These are phyloP conservation scores for Thunnus thynnus DNA, from an alignment of 2,113 vertebrate genomes.

Conservation along the genomic window DNA sequence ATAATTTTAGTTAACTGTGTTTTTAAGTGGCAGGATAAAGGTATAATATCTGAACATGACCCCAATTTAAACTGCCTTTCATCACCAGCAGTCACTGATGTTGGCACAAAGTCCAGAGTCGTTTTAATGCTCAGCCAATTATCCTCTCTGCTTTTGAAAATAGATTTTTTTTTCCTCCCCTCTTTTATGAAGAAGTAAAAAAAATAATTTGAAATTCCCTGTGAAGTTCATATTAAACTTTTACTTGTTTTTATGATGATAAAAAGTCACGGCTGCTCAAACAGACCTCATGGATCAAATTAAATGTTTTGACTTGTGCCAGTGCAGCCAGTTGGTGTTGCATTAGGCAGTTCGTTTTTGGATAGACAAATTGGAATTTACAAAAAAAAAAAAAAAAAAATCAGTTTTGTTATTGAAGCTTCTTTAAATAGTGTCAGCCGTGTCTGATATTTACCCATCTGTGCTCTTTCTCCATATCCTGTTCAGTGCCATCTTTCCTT, in stretches of 20 bases:
- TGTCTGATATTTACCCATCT: conserved; percentile 75
- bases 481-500: conserved; percentile 65
- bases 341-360: conserved; percentile 36
- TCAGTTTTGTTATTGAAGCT: conserved; percentile 44
- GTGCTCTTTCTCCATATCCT: conserved; percentile 62
- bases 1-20: conserved; percentile 46
- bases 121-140: conserved; percentile 69
- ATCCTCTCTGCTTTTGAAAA: conserved; percentile 60
- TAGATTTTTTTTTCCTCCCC: conserved; percentile 25
- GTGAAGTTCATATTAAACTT: conserved; percentile 65
- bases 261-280: conserved; percentile 34
- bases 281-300: conserved; percentile 42
- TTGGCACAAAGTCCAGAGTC: conserved; percentile 65
- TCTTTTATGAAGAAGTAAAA: conserved; percentile 52
- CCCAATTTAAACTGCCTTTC: conserved; percentile 70
- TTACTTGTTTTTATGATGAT: conserved; percentile 62
- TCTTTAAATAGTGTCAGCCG: conserved; percentile 63
- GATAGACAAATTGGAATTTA: conserved; percentile 48
- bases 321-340: conserved; percentile 31
- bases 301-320: conserved; percentile 44
- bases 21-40: conserved; percentile 61
- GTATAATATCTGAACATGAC: conserved; percentile 66
- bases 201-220: conserved; percentile 42
- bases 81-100: conserved; percentile 62
- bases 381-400: conserved; percentile 3